A percentile compares a stretch with the other conserved stretches of the same genome.
These are phyloP conservation scores for Glossophaga mutica DNA, from an alignment of 2,797 vertebrate genomes.

Conservation along the genomic window DNA sequence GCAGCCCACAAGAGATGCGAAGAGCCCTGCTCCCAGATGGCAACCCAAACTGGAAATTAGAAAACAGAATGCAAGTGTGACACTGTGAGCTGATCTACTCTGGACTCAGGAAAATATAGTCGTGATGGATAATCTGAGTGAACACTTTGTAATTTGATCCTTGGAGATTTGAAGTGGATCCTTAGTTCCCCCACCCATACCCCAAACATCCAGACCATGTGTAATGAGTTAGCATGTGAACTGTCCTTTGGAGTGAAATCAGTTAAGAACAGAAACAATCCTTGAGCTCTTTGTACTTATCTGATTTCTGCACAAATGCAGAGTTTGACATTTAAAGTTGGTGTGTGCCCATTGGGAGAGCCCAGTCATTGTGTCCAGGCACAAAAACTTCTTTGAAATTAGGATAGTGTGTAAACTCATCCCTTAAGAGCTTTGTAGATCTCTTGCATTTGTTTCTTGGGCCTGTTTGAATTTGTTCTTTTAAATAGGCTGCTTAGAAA, in stretches of 20 bases:
- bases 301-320: constrained; percentile 62
- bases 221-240: constrained; percentile 44
- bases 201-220: constrained; percentile 33
- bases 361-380: constrained; percentile 28
- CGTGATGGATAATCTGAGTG: neutral
- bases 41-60: neutral
- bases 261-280: constrained; percentile 51
- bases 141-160: constrained; percentile 37
- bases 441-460: constrained; percentile 52
- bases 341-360: constrained; percentile 16
- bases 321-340: constrained; percentile 41
- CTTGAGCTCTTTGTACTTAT: constrained; percentile 40
- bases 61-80: neutral
- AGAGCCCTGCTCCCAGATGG: neutral
- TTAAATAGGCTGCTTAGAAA: constrained; percentile 61
- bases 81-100: neutral
- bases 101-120: neutral
- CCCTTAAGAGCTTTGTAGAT: constrained; percentile 51
- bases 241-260: constrained; percentile 49
- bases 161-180: neutral
- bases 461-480: constrained; percentile 62
- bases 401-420: constrained; percentile 62
- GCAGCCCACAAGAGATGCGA: neutral
- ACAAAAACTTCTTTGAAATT: constrained; percentile 63
- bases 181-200: neutral